Conservation (phyloP, 2,797 vertebrate genomes). For the Poecilia wingei region DNA sequence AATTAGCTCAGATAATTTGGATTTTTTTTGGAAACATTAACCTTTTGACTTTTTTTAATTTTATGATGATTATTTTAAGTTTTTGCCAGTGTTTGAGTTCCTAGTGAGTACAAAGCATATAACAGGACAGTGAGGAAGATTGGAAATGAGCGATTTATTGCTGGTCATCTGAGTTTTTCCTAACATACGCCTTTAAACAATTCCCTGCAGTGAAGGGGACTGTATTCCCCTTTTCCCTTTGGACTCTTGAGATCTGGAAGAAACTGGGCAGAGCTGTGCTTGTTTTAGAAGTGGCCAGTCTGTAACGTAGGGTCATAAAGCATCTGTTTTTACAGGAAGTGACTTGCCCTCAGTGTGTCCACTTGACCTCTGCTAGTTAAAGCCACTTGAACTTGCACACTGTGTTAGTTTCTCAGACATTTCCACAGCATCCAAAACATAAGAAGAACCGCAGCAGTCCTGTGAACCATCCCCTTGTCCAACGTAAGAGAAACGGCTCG, state of each 20-base stretch:
- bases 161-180: conserved; percentile 65
- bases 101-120: conserved; percentile 7
- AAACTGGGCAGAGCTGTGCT: conserved; percentile 54
- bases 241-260: conserved; percentile 65
- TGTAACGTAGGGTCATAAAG: conserved; percentile 67
- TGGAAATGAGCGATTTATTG: conserved; percentile 36
- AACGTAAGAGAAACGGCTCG: conserved; percentile 63
- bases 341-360: conserved; percentile 70
- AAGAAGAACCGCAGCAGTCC: conserved; percentile 69
- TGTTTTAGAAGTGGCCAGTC: conserved; percentile 58
- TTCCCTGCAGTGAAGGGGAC: conserved; percentile 48
- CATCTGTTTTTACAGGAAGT: conserved; percentile 73
- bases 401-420: conserved; percentile 73
- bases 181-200: conserved; percentile 61
- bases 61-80: conserved; percentile 2
- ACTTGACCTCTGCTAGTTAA: conserved; percentile 70
- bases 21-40: conserved; percentile 21
- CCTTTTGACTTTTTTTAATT: background rate
- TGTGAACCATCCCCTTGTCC: conserved; percentile 62
- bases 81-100: conserved; percentile 15
- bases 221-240: conserved; percentile 65
- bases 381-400: conserved; percentile 69
- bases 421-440: conserved; percentile 78
- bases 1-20: conserved; percentile 26
- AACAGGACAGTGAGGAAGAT: conserved; percentile 25